Base-by-base conservation (phyloP, 2,113 vertebrate species). In the Corynorhinus townsendii region DNA sequence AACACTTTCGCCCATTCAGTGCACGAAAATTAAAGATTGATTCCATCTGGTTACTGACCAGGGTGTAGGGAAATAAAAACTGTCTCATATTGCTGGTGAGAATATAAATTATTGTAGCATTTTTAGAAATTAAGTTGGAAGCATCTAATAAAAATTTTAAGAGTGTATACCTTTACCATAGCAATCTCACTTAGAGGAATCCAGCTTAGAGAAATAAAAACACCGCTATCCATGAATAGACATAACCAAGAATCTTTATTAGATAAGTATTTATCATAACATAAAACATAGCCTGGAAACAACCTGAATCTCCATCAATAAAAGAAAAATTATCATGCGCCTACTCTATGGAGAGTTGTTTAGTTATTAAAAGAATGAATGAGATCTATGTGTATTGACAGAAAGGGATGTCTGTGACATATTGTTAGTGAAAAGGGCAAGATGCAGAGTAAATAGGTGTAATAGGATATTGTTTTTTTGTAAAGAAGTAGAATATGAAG, bases 81-180 rank as follows among this genome's bases (percentile, higher is more conserved):
- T n/a, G 24, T 62, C 47, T 93, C 35, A 47, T 84, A 62, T 73
- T 92, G 35, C 28, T 17, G 16, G 22, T 66, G 79, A 92, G 64
- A 81, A 72, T 94, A 77, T 81, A 86, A 92, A 93, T 75, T 86
- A 30, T 24, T 52, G 15, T 33, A 64, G 47, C 40, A 68, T 71
- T 96, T 90, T 86, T 52, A 73, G 77, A 96, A 97, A 93, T 95
- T 93, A 95, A 83, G 9, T 66, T 90, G 56, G 49, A 85, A 93
- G 64, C n/a, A 81, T 64, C 33, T 83, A 95, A 96, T 89, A 95
- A 93, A 95, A 88, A 49, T 17, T 93, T 85, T n/a, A 75, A 90
- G 92, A 89, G 38, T 52, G 3, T 85, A 59, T 83, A 38, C 40
- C 90, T 96, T 96, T 75, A 88, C 43, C 35, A 71, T 4, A 86